These are phyloP conservation scores for Lampris incognitus DNA, from an alignment of 2,113 vertebrate species.

Conservation along the genomic window DNA sequence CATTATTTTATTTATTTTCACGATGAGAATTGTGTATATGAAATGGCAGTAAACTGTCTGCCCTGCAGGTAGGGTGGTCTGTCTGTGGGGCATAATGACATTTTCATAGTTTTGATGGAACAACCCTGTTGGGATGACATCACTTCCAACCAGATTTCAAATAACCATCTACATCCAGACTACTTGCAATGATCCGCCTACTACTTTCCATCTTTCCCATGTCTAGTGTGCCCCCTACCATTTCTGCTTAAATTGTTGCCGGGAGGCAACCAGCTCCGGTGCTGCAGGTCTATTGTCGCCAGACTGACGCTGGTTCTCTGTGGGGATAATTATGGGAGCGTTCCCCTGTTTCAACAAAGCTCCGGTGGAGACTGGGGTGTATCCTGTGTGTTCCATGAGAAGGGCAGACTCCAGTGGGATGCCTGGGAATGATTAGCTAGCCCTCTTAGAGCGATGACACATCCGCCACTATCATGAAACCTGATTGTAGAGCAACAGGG, in stretches of 20 bases:
- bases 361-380: conserved; percentile 5
- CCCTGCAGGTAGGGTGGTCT: conserved; percentile 45
- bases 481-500: conserved; percentile 36
- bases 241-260: conserved; percentile 1
- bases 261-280: not conserved
- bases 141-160: conserved; percentile 37
- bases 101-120: conserved; percentile 24
- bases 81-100: conserved; percentile 55
- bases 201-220: conserved; percentile 36
- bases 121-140: conserved; percentile 29
- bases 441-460: conserved; percentile 34
- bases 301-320: conserved; percentile 11
- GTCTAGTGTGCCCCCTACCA: not conserved
- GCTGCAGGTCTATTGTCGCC: not conserved
- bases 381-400: conserved; percentile 22
- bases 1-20: conserved; percentile 33
- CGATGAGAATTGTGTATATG: conserved; percentile 48
- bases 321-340: conserved; percentile 43
- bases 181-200: conserved; percentile 14
- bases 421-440: conserved; percentile 57
- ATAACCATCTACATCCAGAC: conserved; percentile 27
- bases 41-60: conserved; percentile 43
- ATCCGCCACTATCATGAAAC: conserved; percentile 24
- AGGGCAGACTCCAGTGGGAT: conserved; percentile 31
- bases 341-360: conserved; percentile 44